Percentiles rank a stretch among this genome's conserved stretches.
Evolutionary conservation across 2,797 vertebrate genomes (phyloP).

Genomic region (Acropternis orthonyx): DNA sequence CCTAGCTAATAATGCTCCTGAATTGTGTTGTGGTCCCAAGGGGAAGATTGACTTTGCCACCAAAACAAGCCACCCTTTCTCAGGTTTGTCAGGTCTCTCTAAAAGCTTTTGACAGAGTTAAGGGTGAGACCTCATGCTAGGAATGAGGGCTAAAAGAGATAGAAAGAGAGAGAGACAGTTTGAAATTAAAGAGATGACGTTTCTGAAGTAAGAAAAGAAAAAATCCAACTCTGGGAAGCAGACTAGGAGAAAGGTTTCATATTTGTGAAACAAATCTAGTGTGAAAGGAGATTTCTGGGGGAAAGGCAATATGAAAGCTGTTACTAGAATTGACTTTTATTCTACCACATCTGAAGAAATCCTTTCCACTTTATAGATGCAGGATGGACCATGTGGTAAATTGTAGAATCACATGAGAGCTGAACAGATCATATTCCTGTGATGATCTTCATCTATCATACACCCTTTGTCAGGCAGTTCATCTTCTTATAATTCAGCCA

Average conservation of each 20-base stretch:
- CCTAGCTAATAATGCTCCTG: neutral
- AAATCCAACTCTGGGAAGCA: neutral
- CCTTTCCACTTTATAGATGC: neutral
- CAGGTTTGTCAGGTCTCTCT: neutral
- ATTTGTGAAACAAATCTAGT: conserved; percentile 11
- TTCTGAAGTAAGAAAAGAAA: neutral
- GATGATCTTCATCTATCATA: neutral
- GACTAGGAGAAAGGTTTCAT: neutral
- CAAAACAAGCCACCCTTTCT: neutral
- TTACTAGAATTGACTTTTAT: conserved; percentile 7
- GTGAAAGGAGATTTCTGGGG: conserved; percentile 30
- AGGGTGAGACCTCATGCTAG: neutral
- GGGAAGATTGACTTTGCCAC: neutral
- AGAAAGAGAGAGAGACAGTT: neutral
- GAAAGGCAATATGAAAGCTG: conserved; percentile 13
- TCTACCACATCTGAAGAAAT: neutral
- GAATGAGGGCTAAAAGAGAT: neutral
- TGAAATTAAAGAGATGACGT: neutral
- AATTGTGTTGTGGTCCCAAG: neutral
- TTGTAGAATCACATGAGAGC: neutral
- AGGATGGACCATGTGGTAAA: neutral
- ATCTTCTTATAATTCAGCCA: neutral
- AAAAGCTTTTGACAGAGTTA: neutral
- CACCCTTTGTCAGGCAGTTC: neutral
- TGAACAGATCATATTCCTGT: neutral